phyloP scores from a whole-genome alignment of 2,113 vertebrate species.

The Bettongia penicillata region DNA sequence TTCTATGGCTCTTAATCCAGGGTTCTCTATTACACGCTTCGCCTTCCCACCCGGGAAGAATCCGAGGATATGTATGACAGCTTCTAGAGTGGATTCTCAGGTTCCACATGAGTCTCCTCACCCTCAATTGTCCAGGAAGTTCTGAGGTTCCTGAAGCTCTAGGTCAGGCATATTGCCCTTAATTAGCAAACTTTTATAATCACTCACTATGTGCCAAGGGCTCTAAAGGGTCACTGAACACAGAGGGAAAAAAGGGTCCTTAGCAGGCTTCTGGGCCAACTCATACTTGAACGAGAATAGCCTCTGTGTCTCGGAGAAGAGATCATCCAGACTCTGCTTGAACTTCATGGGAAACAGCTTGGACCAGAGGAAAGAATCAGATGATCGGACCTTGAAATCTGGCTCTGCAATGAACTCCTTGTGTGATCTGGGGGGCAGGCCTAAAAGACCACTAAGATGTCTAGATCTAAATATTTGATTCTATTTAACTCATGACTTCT shows the following conservation, averaged over 20 bases:
- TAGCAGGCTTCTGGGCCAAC: not conserved
- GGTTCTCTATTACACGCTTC: too few relatives aligned
- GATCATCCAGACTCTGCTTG: not conserved
- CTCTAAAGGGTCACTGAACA: not conserved
- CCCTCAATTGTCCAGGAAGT: not conserved
- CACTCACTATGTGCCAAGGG: not conserved
- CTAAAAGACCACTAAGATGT: not conserved
- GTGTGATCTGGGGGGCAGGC: not conserved
- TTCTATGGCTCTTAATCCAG: not conserved
- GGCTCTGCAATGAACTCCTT: not conserved
- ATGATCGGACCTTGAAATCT: not conserved
- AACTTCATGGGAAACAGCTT: not conserved
- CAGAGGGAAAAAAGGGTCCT: too few relatives aligned
- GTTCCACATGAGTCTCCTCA: not conserved
- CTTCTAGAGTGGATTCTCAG: not conserved
- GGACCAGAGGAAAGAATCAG: not conserved
- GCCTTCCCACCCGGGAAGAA: too few relatives aligned
- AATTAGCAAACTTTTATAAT: not conserved
- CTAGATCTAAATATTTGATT: not conserved
- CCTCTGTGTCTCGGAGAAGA: not conserved
- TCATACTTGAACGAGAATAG: not conserved
- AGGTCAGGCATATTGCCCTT: not conserved
- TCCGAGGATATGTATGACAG: not conserved
- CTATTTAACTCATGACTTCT: not conserved
- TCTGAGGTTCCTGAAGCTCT: not conserved